Base-by-base conservation (phyloP, 2,888 invertebrate species). In the Drosophila lutescens region DNA sequence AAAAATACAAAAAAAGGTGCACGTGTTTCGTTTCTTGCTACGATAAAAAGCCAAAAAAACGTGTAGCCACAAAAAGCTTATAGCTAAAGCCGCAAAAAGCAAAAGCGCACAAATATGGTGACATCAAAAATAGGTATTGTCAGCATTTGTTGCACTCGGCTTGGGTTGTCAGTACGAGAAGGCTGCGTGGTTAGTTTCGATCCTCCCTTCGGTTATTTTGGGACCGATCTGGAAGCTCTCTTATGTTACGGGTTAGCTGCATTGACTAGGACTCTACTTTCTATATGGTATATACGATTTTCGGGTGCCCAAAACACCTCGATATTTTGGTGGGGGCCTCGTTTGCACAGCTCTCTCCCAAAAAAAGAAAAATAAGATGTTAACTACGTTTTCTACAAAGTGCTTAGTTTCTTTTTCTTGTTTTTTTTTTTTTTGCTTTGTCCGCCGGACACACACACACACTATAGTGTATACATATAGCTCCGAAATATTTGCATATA, bases 81-180 rank as follows among this genome's bases (percentile, higher is more conserved):
- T 56, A 73, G 70, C 53, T 63, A 62, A 82, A 83, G 86, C 88
- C 76, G 73, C 82, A 80, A 87, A 87, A 83, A 85, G 86, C 82
- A 87, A 83, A 87, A 41, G 47, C 51, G 32, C 44, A 73, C 56
- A 76, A 76, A 49, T 58, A 55, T 32, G 51, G 76, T 78, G 78
- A 63, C 51, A 56, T 58, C 57, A 73, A 65, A 65, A 70, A 67
- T 36, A 65, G 68, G 46, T 47, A 55, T 66, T 40, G 68, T 66
- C 66, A 55, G 68, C 66, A 66, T 56, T 66, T 66, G 66, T 67
- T 41, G 66, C 68, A 54, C 17, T 66, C 68, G 66, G 68, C 66
- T 51, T 65, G 47, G 66, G 66, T n/a, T 62, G 32, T 66, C 55
- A 66, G 66, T 66, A 65, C 12, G 10, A 34, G 4, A 36, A 47